Evolutionary conservation across 2,888 invertebrate species (phyloP).

Genomic region (Oligia strigilis): DNA sequence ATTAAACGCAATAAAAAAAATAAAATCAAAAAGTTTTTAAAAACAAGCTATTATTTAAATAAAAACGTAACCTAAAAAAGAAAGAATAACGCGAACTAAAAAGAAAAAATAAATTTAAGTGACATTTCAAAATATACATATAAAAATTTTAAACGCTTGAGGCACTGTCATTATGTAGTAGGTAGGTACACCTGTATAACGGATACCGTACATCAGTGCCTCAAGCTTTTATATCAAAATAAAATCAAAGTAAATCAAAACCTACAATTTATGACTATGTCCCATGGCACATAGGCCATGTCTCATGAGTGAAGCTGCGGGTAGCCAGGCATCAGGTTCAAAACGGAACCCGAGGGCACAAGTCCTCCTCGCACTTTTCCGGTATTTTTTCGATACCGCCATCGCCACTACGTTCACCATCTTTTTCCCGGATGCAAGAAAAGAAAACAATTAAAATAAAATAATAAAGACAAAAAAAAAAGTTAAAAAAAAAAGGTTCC

Average conservation of each 20-base stretch:
- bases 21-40: too few species aligned
- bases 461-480: background rate
- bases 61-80: too few species aligned
- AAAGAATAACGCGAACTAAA: too few species aligned
- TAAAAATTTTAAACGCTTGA: too few species aligned
- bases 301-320: background rate
- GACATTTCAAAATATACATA: too few species aligned
- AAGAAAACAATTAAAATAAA: background rate
- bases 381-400: background rate
- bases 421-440: background rate
- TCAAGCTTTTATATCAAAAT: too few species aligned
- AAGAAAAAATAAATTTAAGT: too few species aligned
- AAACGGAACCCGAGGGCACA: background rate
- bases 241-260: background rate
- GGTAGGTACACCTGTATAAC: too few species aligned
- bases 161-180: too few species aligned
- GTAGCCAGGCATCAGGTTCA: background rate
- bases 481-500: background rate
- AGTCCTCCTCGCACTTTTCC: background rate
- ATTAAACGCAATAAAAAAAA: background rate
- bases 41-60: too few species aligned
- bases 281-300: background rate
- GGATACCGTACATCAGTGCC: too few species aligned
- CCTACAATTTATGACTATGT: background rate
- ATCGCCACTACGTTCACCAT: too few species aligned